Evolutionary conservation across 2,797 vertebrate genomes (phyloP), one percentile per base, ranked within the genome.

Genomic region (Onychomys arenicola): DNA sequence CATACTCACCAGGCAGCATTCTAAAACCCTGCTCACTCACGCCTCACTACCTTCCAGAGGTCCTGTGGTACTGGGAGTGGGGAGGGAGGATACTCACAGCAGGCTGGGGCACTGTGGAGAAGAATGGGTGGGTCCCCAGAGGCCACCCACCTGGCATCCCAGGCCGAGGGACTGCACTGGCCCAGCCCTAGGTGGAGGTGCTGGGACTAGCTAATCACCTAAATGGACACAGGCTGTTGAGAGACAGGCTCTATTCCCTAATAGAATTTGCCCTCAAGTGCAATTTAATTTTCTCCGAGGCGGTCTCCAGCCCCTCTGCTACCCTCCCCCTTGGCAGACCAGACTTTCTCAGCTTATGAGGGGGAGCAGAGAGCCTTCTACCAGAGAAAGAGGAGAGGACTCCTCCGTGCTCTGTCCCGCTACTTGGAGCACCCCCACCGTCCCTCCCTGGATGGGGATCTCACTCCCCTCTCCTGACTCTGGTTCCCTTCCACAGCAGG

Each of bases 231-330:
- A 97, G 99, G 98, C 99, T 99, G 99, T 98, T 98, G 99, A 96
- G 99, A 99, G 99, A 99, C 99, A 98, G 99, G 99, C 98, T 98
- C 99, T 99, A 98, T 99, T 99, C 99, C 99, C 99, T 99, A 99
- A 99, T 99, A 99, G 99, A 99, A 99, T 99, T 99, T 99, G 98
- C 99, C 99, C 99, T 99, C 99, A 99, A 99, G 99, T 99, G 99
- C 99, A 99, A 99, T 99, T 99, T 99, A 99, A 99, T 99, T 99
- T 99, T 99, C 99, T 98, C 11, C 5, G 89, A 98, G 98, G 98
- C 98, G 96, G 97, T 98, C 98, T 98, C 98, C 98, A 96, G 98
- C 97, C 98, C 98, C 98, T 98, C 97, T 93, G 93, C 96, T 94
- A 65, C 94, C 96, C 98, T 97, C 98, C 97, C 97, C 98, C 98